Percentiles rank a stretch among this genome's conserved stretches.
phyloP scores from a whole-genome alignment of 1,140 invertebrate genomes.

The Monochamus saltuarius region DNA sequence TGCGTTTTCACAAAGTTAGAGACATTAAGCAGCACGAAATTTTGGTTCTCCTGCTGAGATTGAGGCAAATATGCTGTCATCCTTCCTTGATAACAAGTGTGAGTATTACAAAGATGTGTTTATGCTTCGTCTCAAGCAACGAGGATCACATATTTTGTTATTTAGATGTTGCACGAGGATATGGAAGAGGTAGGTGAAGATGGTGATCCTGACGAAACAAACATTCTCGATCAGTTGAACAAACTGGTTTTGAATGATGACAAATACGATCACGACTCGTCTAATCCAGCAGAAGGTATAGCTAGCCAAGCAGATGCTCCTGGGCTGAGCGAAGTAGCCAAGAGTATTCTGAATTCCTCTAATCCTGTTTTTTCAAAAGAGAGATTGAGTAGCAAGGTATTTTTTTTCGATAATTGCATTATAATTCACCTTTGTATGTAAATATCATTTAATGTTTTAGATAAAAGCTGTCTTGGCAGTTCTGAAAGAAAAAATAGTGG shows the following conservation, averaged over 20 bases:
- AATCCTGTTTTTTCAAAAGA: slow-evolving; percentile 70
- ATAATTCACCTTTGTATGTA: too few species aligned
- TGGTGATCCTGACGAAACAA: slow-evolving; percentile 38
- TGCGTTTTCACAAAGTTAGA: slow-evolving; percentile 58
- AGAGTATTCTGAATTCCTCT: slow-evolving; percentile 59
- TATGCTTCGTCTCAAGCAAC: neutral
- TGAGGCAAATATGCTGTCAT: slow-evolving; percentile 89
- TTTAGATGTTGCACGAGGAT: slow-evolving; percentile 62
- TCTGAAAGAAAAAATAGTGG: slow-evolving; percentile 59
- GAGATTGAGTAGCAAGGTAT: slow-evolving; percentile 63
- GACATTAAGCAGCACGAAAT: slow-evolving; percentile 74
- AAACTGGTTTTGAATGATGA: slow-evolving; percentile 45
- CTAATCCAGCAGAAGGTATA: slow-evolving; percentile 10
- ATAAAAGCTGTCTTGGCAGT: slow-evolving; percentile 62
- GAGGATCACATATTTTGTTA: slow-evolving; percentile 2
- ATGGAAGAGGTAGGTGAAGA: slow-evolving; percentile 43
- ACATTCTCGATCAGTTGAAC: slow-evolving; percentile 51
- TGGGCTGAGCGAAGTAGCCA: slow-evolving; percentile 50
- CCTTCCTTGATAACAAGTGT: slow-evolving; percentile 72
- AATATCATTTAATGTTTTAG: too few species aligned
- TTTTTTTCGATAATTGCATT: slow-evolving; percentile 4
- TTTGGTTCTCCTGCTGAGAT: slow-evolving; percentile 76
- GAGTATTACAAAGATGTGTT: slow-evolving; percentile 28
- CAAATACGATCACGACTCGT: slow-evolving; percentile 21
- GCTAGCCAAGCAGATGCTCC: slow-evolving; percentile 20